Evolutionary conservation across 2,113 vertebrate species (phyloP).

Genomic region (Corydoras sp.): DNA sequence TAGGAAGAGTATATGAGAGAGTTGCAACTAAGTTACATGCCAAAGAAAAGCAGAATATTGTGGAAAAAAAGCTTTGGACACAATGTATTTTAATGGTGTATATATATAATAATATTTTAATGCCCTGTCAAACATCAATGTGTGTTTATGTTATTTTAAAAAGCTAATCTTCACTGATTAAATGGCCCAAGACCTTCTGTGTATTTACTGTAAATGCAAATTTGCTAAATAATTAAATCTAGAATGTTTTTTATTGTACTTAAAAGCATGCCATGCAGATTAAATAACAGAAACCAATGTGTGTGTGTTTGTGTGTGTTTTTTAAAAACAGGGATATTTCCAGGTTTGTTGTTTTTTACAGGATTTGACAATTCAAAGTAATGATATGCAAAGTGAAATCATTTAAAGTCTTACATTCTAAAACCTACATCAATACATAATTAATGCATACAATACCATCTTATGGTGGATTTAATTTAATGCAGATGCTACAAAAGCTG

Average conservation of each 20-base stretch:
- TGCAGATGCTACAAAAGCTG: too few species aligned
- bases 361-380: too few species aligned
- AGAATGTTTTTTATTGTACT: not conserved
- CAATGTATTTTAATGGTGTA: slow-evolving; percentile 17
- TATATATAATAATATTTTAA: too few species aligned
- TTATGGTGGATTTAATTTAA: too few species aligned
- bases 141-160: slow-evolving; percentile 31
- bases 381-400: too few species aligned
- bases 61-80: slow-evolving; percentile 3
- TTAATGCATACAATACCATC: too few species aligned
- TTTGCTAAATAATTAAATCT: slow-evolving; percentile 5
- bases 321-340: too few species aligned
- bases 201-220: slow-evolving; percentile 1
- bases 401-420: too few species aligned
- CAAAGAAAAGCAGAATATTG: slow-evolving; percentile 8
- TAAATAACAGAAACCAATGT: not conserved
- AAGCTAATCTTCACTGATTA: slow-evolving; percentile 28
- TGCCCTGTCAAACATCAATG: slow-evolving; percentile 20
- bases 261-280: not conserved
- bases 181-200: slow-evolving; percentile 27
- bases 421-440: too few species aligned
- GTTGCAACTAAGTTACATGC: not conserved
- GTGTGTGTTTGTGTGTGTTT: too few species aligned
- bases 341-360: too few species aligned
- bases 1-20: slow-evolving; percentile 3